A percentile compares a stretch with the other conserved stretches of the same genome.
These are phyloP conservation scores for Volucella bombylans DNA, from an alignment of 2,888 invertebrate genomes.

Conservation along the genomic window DNA sequence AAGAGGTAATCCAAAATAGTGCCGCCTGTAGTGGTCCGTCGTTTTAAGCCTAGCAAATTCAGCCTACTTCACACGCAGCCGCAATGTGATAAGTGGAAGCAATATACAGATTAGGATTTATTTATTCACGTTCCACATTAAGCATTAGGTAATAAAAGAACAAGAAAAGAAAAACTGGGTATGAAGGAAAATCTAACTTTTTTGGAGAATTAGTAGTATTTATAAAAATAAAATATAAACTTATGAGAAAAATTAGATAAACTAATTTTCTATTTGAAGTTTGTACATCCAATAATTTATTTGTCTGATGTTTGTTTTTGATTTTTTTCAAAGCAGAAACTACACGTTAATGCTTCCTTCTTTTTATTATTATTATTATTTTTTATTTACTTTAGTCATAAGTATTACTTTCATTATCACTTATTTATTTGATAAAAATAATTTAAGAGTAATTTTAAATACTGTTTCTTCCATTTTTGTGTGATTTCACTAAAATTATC, in stretches of 20 bases:
- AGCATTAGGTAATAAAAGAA: background rate
- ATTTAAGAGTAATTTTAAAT: conserved; percentile 55
- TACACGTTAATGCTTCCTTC: conserved; percentile 12
- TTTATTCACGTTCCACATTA: background rate
- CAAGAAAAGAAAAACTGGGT: too few species aligned
- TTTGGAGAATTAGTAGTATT: background rate
- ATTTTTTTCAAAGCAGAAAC: conserved; percentile 7
- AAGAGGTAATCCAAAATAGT: too few species aligned
- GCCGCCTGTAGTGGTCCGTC: too few species aligned
- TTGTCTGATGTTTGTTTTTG: conserved; percentile 16
- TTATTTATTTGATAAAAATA: conserved; percentile 35
- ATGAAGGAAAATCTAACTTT: too few species aligned
- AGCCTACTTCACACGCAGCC: too few species aligned
- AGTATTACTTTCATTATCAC: conserved; percentile 14
- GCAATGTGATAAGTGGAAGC: too few species aligned
- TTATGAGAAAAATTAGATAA: background rate
- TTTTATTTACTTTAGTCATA: conserved; percentile 1
- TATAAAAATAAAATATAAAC: background rate
- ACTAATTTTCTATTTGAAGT: background rate
- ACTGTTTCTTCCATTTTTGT: conserved; percentile 40
- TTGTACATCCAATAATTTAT: conserved; percentile 19
- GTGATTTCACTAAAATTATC: conserved; percentile 59
- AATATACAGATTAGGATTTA: too few species aligned
- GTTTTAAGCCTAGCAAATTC: too few species aligned
- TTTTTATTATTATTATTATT: conserved; percentile 21